Evolutionary conservation across 2,113 vertebrate species (phyloP), one percentile per base, ranked within the genome.

Genomic region (Gallinago undulata): DNA sequence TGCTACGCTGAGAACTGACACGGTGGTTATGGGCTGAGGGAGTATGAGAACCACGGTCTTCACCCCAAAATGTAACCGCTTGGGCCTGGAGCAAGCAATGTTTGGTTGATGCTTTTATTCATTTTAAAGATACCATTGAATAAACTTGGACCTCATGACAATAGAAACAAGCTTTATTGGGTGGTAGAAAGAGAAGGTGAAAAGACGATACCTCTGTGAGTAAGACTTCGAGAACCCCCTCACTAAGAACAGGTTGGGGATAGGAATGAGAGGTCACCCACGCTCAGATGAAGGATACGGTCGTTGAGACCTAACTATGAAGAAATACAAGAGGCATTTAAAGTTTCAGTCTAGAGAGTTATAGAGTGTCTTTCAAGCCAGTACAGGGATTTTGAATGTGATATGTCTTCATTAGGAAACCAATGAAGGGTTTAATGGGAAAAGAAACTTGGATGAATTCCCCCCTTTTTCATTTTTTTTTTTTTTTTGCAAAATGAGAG

Each of bases 221-320:
- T 60, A 76, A 64, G 47, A 48, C 16, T 39, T 81, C 39, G 83
- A 70, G 47, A 67, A 39, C 13, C 19, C n/a, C 77, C 92, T 23
- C 5, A 11, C 25, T 31, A 23, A 0, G 0, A 39, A 43, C 14
- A 48, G 19, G 24, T 57, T 21, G 30, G 59, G 25, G 9, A 68
- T 1, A 1, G 39, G n/a, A 74, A 43, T 66, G 70, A 67, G 60
- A 87, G 6, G 43, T 86, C 45, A 56, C 30, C 27, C 37, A 48
- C 1, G 0, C 21, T 51, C 18, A 31, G 27, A 37, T 39, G n/a
- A 90, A 87, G 63, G 37, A 35, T 27, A 7, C 2, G 41, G 35
- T 53, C 27, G 28, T 33, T 50, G 27, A 68, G 56, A 77, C n/a
- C 8, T 19, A 48, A 19, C 4, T 3, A 15, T 35, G 64, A 81